Base-by-base conservation (phyloP, 2,797 vertebrate genomes). In the Lindbergichthys nudifrons region DNA sequence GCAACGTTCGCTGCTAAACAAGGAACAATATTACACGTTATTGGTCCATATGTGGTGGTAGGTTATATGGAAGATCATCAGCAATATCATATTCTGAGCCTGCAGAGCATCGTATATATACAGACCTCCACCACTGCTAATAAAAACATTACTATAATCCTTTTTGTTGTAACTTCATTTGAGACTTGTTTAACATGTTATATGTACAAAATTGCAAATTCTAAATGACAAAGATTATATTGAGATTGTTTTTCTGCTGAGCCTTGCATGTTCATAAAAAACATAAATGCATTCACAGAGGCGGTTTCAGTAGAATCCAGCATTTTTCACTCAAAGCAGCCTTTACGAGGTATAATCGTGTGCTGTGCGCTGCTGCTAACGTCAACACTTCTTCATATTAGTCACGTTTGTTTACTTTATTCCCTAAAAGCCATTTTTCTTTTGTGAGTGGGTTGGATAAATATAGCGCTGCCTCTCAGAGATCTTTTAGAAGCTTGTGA, bases 401-500 rank as follows among this genome's bases (percentile, higher is more conserved):
- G 88, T 89, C 84, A 87, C 74, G 84, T 89, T 84, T 90, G 84
- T 87, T 92, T 88, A 86, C 68, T 88, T 88, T 80, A 89, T 91
- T 83, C 74, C 66, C 68, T 74, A 81, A 90, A 93, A 90, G 85
- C 79, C 75, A 75, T 83, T 89, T 89, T 70, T 82, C 70, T 83
- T 88, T 81, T 74, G 74, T 75, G 80, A 89, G 85, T 81, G 79
- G 87, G 86, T 45, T 68, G 88, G 72, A 72, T 92, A 89, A 92
- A 89, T 83, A 88, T 83, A 86, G 81, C 79, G 6, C 69, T 54
- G 68, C 70, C 75, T 87, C 73, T 82, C 74, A 59, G 70, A 86
- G 81, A 77, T 60, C n/a, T 36, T 85, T 87, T 47, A 62, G 68
- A 69, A 65, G 69, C 70, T 75, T 77, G 74, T 70, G 77, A 77